A percentile compares a stretch with the other conserved stretches of the same genome.
phyloP scores from a whole-genome alignment of 2,797 vertebrate species.

The Botia kubotai region DNA sequence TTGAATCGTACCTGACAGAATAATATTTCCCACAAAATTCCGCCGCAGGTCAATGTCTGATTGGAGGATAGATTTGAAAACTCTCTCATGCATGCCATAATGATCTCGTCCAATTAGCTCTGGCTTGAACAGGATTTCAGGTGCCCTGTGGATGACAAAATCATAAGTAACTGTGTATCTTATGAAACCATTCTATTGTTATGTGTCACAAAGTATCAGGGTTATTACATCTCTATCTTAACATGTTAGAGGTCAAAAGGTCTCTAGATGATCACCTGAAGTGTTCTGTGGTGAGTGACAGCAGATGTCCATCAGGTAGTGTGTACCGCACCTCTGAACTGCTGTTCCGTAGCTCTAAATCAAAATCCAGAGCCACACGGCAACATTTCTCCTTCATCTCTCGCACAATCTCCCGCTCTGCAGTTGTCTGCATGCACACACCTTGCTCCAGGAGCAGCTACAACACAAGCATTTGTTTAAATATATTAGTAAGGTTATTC shows the following conservation, averaged over 20 bases:
- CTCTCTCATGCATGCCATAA: constrained; percentile 78
- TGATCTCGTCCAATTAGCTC: constrained; percentile 80
- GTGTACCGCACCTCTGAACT: constrained; percentile 67
- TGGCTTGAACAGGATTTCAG: constrained; percentile 81
- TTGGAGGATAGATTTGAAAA: constrained; percentile 76
- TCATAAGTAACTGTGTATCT: not conserved
- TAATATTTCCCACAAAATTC: constrained; percentile 74
- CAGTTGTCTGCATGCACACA: constrained; percentile 74
- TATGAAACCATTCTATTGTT: too few species aligned
- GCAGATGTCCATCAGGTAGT: constrained; percentile 76
- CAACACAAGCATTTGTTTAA: not conserved
- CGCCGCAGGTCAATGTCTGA: constrained; percentile 79
- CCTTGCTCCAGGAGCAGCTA: constrained; percentile 81
- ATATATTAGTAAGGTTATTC: too few species aligned
- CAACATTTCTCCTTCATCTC: constrained; percentile 83
- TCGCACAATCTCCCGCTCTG: constrained; percentile 79
- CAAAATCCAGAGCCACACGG: constrained; percentile 72
- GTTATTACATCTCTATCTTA: not conserved
- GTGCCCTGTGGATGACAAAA: constrained; percentile 67
- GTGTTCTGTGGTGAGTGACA: constrained; percentile 70
- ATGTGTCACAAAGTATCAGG: too few species aligned
- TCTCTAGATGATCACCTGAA: constrained; percentile 73
- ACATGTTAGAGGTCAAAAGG: too few species aligned
- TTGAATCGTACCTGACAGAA: constrained; percentile 75
- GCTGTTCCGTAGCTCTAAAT: constrained; percentile 62